A percentile compares a stretch with the other conserved stretches of the same genome.
Evolutionary conservation across 1,140 invertebrate species (phyloP).

Genomic region (Sesamia nonagrioides): DNA sequence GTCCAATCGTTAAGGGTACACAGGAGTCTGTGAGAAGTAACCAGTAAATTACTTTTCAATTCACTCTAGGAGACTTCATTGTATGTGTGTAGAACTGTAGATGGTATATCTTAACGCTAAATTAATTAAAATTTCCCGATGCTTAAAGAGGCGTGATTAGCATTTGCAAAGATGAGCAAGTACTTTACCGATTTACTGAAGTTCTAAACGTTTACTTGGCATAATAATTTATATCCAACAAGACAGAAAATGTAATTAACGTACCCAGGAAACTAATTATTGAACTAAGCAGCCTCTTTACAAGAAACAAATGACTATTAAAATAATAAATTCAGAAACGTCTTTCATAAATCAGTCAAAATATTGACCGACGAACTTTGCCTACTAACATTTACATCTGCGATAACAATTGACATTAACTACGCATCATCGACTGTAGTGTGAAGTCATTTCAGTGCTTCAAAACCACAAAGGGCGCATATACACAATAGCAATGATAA

Average conservation of each 20-base stretch:
- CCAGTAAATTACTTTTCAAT: no score
- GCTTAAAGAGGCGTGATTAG: not conserved
- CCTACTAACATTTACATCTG: constrained; percentile 39
- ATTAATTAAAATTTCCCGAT: not conserved
- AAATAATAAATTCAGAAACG: not conserved
- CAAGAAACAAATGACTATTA: not conserved
- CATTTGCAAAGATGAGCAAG: not conserved
- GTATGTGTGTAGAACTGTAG: no score
- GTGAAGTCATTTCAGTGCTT: constrained; percentile 65
- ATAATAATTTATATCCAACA: not conserved
- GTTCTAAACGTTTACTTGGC: not conserved
- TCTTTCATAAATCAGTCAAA: constrained; percentile 41
- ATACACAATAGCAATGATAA: constrained; percentile 80
- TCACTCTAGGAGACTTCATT: no score
- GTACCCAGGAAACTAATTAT: not conserved
- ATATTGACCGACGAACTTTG: constrained; percentile 32
- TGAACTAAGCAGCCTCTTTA: not conserved
- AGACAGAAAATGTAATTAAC: not conserved
- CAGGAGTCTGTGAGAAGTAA: no score
- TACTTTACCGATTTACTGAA: not conserved
- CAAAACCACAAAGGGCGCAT: constrained; percentile 69
- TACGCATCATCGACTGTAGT: constrained; percentile 60
- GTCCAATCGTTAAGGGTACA: no score
- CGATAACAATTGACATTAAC: constrained; percentile 67
- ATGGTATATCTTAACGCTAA: not conserved